These are phyloP conservation scores for Rhinogobius similis DNA, from an alignment of 2,113 vertebrate species.

Conservation along the genomic window DNA sequence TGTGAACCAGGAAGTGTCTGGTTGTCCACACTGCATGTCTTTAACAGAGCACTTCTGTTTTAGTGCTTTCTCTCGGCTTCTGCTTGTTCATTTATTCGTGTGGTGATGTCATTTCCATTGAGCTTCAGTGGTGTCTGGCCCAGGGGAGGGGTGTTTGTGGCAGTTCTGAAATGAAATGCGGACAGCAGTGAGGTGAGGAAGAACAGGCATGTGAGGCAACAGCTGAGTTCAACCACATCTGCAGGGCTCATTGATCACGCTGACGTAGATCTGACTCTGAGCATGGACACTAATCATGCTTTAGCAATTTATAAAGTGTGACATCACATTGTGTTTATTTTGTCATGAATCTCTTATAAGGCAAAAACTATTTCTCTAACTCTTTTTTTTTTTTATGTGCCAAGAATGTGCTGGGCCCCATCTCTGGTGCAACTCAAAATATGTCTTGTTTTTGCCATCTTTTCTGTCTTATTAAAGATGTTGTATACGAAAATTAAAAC, in stretches of 20 bases:
- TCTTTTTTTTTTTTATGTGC: neutral
- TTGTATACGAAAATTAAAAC: neutral
- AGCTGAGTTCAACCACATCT: constrained; percentile 10
- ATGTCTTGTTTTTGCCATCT: no score
- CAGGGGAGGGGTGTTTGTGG: constrained; percentile 2
- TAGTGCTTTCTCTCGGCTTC: constrained; percentile 10
- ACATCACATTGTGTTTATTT: neutral
- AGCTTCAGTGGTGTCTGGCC: constrained; percentile 9
- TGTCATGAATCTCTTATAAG: neutral
- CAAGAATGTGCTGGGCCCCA: no score
- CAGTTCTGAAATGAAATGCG: constrained; percentile 18
- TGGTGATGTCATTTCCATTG: constrained; percentile 54
- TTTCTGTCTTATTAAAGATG: no score
- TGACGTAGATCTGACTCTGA: constrained; percentile 37
- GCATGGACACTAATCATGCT: neutral
- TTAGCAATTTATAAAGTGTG: neutral
- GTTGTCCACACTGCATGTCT: constrained; percentile 28
- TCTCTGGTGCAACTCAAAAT: no score
- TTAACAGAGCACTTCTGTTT: constrained; percentile 54
- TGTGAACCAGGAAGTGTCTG: constrained; percentile 25
- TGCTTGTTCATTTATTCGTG: constrained; percentile 35
- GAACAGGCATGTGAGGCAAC: constrained; percentile 1
- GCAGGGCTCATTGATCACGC: constrained; percentile 41
- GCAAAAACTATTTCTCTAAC: neutral
- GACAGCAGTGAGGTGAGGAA: constrained; percentile 12